A percentile compares a stretch with the other conserved stretches of the same genome.
These are phyloP conservation scores for Alitta virens DNA, from an alignment of 2,888 invertebrate species.

Conservation along the genomic window DNA sequence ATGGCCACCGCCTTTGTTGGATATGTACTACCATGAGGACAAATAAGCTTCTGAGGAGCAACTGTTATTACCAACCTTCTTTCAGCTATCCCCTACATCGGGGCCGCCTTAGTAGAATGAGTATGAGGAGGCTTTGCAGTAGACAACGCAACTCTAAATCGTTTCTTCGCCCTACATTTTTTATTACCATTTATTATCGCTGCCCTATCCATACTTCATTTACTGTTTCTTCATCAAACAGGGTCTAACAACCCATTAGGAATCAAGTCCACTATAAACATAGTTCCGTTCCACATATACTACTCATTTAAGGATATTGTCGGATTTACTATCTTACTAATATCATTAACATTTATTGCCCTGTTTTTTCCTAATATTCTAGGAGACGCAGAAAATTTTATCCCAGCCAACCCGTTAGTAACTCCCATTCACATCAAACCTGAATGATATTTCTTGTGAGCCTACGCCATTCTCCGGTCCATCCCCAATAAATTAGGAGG, in stretches of 20 bases:
- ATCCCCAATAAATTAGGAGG: constrained; percentile 79
- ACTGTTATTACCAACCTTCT: constrained; percentile 75
- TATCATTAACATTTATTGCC: constrained; percentile 61
- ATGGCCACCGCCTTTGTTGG: constrained; percentile 77
- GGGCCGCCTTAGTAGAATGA: constrained; percentile 67
- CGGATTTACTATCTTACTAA: constrained; percentile 29
- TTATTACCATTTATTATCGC: constrained; percentile 69
- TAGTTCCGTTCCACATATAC: constrained; percentile 70
- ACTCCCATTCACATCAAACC: constrained; percentile 78
- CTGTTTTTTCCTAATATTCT: constrained; percentile 65
- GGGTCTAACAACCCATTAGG: constrained; percentile 71
- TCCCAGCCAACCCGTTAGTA: constrained; percentile 68
- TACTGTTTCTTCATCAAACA: constrained; percentile 68
- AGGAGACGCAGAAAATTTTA: constrained; percentile 74
- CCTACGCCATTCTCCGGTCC: constrained; percentile 76
- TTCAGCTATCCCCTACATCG: constrained; percentile 72
- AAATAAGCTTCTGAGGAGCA: constrained; percentile 33
- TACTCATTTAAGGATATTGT: constrained; percentile 66
- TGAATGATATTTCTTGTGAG: constrained; percentile 82
- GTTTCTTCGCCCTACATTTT: constrained; percentile 76
- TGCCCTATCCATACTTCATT: constrained; percentile 65
- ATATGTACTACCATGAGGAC: constrained; percentile 63
- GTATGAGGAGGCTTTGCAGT: constrained; percentile 76
- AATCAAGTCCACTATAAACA: constrained; percentile 66
- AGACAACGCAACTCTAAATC: constrained; percentile 72